Conservation (phyloP, 2,888 invertebrate genomes). For the Pollenia labialis region DNA sequence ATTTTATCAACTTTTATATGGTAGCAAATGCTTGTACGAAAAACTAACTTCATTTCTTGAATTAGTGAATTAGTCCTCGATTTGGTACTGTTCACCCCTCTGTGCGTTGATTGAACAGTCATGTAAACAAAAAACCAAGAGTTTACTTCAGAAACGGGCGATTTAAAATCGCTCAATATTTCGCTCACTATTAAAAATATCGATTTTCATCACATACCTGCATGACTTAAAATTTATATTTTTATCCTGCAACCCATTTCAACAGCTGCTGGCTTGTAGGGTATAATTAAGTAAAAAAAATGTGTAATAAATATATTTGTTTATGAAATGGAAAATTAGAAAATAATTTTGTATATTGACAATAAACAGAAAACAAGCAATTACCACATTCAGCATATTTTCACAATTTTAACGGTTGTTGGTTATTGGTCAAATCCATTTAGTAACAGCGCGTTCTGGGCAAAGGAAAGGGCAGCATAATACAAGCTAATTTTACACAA, state of each 20-base stretch:
- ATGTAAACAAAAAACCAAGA: no score
- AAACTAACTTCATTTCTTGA: no score
- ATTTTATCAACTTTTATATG: no score
- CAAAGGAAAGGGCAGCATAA: neutral
- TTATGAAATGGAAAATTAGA: slow-evolving; percentile 73
- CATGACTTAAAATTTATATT: no score
- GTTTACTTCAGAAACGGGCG: no score
- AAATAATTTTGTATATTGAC: slow-evolving; percentile 68
- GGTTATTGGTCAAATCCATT: slow-evolving; percentile 37
- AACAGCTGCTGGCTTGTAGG: slow-evolving; percentile 9
- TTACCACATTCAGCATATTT: slow-evolving; percentile 75
- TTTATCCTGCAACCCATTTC: no score
- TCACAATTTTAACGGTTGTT: slow-evolving; percentile 61
- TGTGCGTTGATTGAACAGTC: no score
- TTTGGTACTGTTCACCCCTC: no score
- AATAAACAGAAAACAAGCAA: slow-evolving; percentile 73
- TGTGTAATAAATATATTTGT: slow-evolving; percentile 71
- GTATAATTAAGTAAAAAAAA: slow-evolving; percentile 34
- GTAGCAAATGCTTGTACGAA: no score
- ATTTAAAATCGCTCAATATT: neutral
- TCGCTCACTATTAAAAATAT: no score
- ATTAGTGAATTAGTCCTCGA: no score
- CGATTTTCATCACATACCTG: no score
- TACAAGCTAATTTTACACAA: slow-evolving; percentile 18
- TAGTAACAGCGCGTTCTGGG: neutral